A percentile compares a stretch with the other conserved stretches of the same genome.
Evolutionary conservation across 2,113 vertebrate genomes (phyloP).

Genomic region (Eclectus roratus): DNA sequence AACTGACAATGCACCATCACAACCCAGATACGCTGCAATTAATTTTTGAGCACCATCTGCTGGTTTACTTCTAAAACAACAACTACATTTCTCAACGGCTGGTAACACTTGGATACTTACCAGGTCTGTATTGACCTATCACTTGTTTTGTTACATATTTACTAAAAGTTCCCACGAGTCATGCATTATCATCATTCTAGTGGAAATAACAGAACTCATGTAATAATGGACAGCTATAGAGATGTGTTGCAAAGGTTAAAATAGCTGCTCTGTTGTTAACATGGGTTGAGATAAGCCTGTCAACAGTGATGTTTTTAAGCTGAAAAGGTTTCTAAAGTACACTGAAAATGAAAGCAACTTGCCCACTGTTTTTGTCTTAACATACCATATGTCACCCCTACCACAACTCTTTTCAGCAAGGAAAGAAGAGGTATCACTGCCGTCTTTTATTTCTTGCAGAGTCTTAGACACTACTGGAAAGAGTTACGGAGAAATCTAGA

Average conservation of each 20-base stretch:
- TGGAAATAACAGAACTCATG: not conserved
- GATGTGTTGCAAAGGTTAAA: not conserved
- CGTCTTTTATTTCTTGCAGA: not conserved
- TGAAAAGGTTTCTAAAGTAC: not conserved
- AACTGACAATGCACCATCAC: not conserved
- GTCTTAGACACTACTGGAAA: not conserved
- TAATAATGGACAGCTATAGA: not conserved
- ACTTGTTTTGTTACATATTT: not conserved
- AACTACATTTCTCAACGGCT: not conserved
- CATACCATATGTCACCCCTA: not conserved
- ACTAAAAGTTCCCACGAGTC: not conserved
- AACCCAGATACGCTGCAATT: not conserved
- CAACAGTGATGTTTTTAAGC: not conserved
- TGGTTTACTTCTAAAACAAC: slow-evolving; percentile 6
- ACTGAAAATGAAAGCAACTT: not conserved
- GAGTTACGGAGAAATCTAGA: not conserved
- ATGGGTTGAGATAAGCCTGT: not conserved
- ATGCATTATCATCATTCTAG: not conserved
- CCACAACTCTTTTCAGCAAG: not conserved
- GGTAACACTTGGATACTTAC: not conserved
- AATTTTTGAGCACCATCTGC: slow-evolving; percentile 51
- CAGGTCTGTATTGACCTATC: not conserved
- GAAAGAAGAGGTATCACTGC: not conserved
- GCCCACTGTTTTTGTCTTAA: not conserved
- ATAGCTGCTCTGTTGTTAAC: not conserved